Conservation (phyloP, 1,140 invertebrate genomes). For the Asobara japonica region DNA sequence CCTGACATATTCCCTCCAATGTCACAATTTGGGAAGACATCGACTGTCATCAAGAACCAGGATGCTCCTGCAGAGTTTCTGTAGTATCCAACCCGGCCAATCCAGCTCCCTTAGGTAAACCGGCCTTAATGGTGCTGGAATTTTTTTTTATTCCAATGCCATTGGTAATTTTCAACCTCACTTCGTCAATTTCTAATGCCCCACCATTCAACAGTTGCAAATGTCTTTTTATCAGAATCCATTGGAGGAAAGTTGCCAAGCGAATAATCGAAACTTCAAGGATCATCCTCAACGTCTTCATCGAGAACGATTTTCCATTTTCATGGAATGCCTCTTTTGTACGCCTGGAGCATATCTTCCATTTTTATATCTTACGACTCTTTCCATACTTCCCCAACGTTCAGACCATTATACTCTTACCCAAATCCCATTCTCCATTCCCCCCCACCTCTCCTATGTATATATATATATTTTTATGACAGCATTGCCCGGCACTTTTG, state of each 20-base stretch:
- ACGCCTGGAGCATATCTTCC: not conserved
- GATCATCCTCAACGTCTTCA: slow-evolving; percentile 2
- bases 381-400: not conserved
- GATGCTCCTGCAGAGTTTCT: too few species aligned
- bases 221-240: not conserved
- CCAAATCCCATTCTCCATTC: not conserved
- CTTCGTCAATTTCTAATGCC: not conserved
- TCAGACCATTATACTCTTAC: not conserved
- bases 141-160: too few species aligned
- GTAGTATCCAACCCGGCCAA: too few species aligned
- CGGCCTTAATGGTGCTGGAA: too few species aligned
- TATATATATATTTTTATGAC: not conserved
- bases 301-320: slow-evolving; percentile 37
- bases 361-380: slow-evolving; percentile 31
- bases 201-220: not conserved
- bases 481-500: not conserved
- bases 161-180: not conserved
- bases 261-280: slow-evolving; percentile 11
- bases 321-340: slow-evolving; percentile 14
- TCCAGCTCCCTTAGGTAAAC: too few species aligned
- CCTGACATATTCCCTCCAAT: too few species aligned
- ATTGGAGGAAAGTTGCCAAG: not conserved
- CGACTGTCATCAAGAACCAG: too few species aligned
- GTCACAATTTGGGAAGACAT: too few species aligned
- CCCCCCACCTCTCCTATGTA: not conserved